A percentile compares a stretch with the other conserved stretches of the same genome.
phyloP scores from a whole-genome alignment of 2,113 vertebrate species.

The Chunga burmeisteri region DNA sequence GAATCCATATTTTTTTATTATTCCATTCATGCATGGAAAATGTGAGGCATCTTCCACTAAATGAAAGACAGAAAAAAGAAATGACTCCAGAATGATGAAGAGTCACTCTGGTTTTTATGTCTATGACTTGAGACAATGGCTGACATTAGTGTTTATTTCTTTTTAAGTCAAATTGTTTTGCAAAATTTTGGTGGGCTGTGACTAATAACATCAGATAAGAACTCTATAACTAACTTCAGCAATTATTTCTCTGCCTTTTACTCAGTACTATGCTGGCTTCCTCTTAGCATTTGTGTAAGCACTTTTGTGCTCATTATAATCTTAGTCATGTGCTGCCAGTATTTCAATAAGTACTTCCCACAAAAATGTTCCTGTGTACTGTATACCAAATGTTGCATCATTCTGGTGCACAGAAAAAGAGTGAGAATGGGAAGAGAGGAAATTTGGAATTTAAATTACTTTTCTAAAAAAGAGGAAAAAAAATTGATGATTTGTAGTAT shows the following conservation, averaged over 20 bases:
- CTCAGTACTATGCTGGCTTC: neutral
- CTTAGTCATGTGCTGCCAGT: neutral
- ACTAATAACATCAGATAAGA: neutral
- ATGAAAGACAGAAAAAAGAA: neutral
- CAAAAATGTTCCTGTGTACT: neutral
- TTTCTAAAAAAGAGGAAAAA: neutral
- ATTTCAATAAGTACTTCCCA: neutral
- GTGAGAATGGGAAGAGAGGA: rapidly evolving
- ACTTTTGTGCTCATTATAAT: neutral
- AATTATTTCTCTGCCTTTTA: neutral
- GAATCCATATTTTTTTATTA: neutral
- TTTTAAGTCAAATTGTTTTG: neutral
- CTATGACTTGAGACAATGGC: neutral
- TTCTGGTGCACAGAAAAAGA: neutral
- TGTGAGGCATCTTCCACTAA: neutral
- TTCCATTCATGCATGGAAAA: neutral
- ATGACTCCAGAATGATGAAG: neutral
- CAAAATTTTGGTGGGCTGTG: neutral
- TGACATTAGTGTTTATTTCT: neutral
- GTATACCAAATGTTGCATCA: neutral
- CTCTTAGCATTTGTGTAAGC: neutral
- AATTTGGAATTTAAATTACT: neutral
- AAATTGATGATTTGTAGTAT: neutral
- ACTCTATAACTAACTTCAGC: neutral
- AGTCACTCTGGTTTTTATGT: neutral